Evolutionary conservation across 2,113 vertebrate genomes (phyloP), one percentile per base, ranked within the genome.

Genomic region (Proterorhinus semilunaris): DNA sequence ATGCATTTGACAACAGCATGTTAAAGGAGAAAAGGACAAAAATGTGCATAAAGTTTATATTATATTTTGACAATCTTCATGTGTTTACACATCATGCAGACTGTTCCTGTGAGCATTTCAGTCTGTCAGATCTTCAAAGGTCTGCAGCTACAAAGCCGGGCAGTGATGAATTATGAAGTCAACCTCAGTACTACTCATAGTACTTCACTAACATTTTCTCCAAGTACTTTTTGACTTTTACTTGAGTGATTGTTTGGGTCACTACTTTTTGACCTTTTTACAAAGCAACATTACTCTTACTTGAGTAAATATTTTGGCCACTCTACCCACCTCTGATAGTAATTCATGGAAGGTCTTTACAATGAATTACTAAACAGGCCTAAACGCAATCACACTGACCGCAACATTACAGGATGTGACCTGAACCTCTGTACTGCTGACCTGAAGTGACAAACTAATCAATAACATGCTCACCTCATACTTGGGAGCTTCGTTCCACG

Each of bases 401-500:
- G 6, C 10, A 12, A 21, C 1, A 58, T 13, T 13, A 13, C 46
- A 47, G 48, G 8, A 43, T 2, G 9, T 15, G 44, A 51, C 8
- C 79, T 57, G 1, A 0, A 15, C 53, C 50, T 36, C 48, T 49
- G 71, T 53, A 45, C 27, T 48, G 47, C 53, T 68, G 12, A 13
- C 50, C 54, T 7, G 0, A 16, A 17, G 58, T n/a, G 48, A 49
- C n/a, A 45, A 49, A 59, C 6, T 12, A 65, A 62, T 1, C 2
- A 0, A 21, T 21, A 57, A 44, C 0, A 1, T 53, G 62, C 94
- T 95, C 75, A 98, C 98, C 96, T 99, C 98, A 7, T 98, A 99
- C 81, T 99, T 99, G 0, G 98, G 98, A 79, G 96, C 96, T 91
- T 99, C 98, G n/a, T 95, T 96, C 97, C 97, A 98, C 0, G 96